Base-by-base conservation (phyloP, 1,140 invertebrate species). In the Apis dorsata region DNA sequence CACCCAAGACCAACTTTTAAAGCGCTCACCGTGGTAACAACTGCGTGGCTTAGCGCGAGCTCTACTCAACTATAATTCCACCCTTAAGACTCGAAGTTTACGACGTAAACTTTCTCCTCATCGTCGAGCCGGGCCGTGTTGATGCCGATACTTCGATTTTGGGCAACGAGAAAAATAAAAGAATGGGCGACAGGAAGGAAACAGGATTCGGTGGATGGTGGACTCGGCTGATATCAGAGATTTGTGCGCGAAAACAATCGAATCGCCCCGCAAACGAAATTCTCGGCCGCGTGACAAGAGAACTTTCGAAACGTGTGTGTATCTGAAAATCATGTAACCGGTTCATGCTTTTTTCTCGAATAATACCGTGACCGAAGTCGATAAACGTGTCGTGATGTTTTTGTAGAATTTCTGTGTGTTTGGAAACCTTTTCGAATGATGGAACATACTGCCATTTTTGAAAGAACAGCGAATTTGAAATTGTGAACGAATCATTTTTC, bases 1-100 rank as follows among this genome's bases (percentile, higher is more conserved):
- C 86, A 85, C 77, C 74, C 79, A 71, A 73, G 83, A 86, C 85
- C 87, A 93, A 93, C 91, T 93, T 93, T 93, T 93, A 91, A 92
- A 93, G 90, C 92, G 91, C 89, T 92, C 86, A 81, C 88, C 90
- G 91, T 91, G 88, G 90, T 90, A 90, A 88, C 87, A 86, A 89
- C 87, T 88, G 86, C 81, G 88, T 86, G 74, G 86, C 87, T 79
- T 82, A 72, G 87, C 85, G 88, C 81, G 70, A 73, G 85, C 87
- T 88, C 74, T 84, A 79, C 79, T 85, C 62, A 88, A 88, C 88
- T 89, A 91, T 90, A 91, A 91, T 91, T 91, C 85, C 85, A 85
- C 88, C 88, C 90, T 90, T 88, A 90, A 91, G 89, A 89, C 88
- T 80, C 73, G 66, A 81, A 90, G 86, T 91, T 90, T 90, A 90